Conservation (phyloP, 1,140 invertebrate genomes). For the Drosophila nebulosa region DNA sequence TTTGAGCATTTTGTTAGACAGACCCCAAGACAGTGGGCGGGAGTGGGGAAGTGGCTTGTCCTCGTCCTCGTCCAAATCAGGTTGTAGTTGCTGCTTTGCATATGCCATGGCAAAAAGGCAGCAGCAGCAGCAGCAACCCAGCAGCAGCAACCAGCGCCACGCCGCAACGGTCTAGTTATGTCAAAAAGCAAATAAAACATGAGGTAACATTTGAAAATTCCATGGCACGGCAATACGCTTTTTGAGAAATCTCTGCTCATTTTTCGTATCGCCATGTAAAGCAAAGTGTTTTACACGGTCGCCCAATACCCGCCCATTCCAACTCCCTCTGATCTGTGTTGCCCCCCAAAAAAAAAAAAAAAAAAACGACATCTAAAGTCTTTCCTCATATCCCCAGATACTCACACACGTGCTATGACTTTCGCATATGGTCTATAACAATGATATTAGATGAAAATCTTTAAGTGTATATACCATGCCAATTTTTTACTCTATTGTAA, state of each 20-base stretch:
- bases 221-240: constrained; percentile 27
- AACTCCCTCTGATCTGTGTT: constrained; percentile 29
- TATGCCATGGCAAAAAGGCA: constrained; percentile 18
- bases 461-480: no score
- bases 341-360: no score
- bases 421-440: background rate
- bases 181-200: constrained; percentile 56
- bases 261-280: constrained; percentile 54
- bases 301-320: constrained; percentile 3
- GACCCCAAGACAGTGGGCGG: constrained; percentile 21
- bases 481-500: no score
- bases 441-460: no score
- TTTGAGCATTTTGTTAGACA: constrained; percentile 68
- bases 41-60: background rate
- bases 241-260: constrained; percentile 41
- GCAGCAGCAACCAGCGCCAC: constrained; percentile 1
- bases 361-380: background rate
- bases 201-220: constrained; percentile 57
- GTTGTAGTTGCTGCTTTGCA: constrained; percentile 46
- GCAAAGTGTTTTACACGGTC: constrained; percentile 66
- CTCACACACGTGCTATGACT: constrained; percentile 1
- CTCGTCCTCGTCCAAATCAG: constrained; percentile 58
- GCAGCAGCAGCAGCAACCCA: background rate
- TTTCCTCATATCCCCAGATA: constrained; percentile 28
- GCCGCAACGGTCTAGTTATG: constrained; percentile 67